Conservation (phyloP, 1,140 invertebrate genomes). For the Drosophila orena region DNA sequence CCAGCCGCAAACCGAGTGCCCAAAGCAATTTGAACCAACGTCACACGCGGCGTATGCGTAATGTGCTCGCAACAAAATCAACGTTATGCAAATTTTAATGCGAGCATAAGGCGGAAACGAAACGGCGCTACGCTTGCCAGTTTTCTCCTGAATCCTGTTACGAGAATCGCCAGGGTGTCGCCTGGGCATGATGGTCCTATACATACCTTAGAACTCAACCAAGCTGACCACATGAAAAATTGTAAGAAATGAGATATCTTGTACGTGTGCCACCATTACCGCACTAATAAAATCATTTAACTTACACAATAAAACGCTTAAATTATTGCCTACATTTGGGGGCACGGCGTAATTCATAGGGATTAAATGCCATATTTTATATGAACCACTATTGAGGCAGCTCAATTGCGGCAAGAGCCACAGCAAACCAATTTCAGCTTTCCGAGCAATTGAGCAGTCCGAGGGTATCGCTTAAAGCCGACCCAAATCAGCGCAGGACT, state of each 20-base stretch:
- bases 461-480: slow-evolving; percentile 36
- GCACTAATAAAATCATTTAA: too few species aligned
- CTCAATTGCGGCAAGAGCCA: background rate
- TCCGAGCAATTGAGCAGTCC: background rate
- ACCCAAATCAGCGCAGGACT: slow-evolving; percentile 14
- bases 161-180: slow-evolving; percentile 22
- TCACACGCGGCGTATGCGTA: slow-evolving; percentile 68
- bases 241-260: too few species aligned
- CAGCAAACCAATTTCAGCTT: background rate
- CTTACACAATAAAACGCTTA: too few species aligned
- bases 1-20: slow-evolving; percentile 50
- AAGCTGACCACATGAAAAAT: background rate
- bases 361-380: background rate
- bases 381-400: background rate
- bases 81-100: slow-evolving; percentile 78
- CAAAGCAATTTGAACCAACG: slow-evolving; percentile 53
- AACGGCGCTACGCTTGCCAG: slow-evolving; percentile 44
- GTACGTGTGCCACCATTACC: too few species aligned
- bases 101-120: slow-evolving; percentile 65
- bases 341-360: too few species aligned
- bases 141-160: slow-evolving; percentile 29
- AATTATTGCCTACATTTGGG: background rate
- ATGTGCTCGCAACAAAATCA: slow-evolving; percentile 66
- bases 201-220: too few species aligned
- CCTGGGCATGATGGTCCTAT: background rate